These are phyloP conservation scores for Lithobates sylvaticus DNA, from an alignment of 2,797 vertebrate genomes.

Conservation along the genomic window DNA sequence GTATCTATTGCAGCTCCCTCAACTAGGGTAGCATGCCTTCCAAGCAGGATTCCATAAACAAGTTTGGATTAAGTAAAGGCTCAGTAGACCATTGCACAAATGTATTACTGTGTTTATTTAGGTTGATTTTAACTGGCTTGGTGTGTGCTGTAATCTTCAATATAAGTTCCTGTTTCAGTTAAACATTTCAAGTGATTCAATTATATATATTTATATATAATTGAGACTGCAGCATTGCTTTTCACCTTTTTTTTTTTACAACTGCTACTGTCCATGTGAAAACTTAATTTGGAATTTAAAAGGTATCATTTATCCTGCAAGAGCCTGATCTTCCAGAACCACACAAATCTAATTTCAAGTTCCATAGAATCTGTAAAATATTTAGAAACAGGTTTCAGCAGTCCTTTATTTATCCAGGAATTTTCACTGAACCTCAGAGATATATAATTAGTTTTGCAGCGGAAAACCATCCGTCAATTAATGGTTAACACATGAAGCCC, in stretches of 20 bases:
- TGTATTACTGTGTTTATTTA: slow-evolving; percentile 71
- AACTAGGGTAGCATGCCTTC: slow-evolving; percentile 66
- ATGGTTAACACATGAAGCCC: slow-evolving; percentile 31
- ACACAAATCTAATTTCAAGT: slow-evolving; percentile 3
- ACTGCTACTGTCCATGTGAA: neutral
- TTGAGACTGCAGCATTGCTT: neutral
- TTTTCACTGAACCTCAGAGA: slow-evolving; percentile 4
- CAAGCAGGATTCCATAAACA: slow-evolving; percentile 66
- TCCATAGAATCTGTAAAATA: neutral
- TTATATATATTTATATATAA: slow-evolving; percentile 34
- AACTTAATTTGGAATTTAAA: neutral
- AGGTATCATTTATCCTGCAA: slow-evolving; percentile 11
- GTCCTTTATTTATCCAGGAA: slow-evolving; percentile 24
- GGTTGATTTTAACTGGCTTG: slow-evolving; percentile 70
- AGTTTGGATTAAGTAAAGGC: slow-evolving; percentile 68
- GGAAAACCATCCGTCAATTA: neutral
- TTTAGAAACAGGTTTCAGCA: slow-evolving; percentile 24
- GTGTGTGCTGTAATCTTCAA: slow-evolving; percentile 68
- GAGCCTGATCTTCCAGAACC: slow-evolving; percentile 5
- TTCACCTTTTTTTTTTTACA: neutral
- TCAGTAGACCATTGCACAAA: slow-evolving; percentile 69
- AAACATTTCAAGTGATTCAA: slow-evolving; percentile 61
- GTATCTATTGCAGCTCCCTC: slow-evolving; percentile 64
- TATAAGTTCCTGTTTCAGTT: slow-evolving; percentile 65
- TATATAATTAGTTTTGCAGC: slow-evolving; percentile 6